Evolutionary conservation across 2,113 vertebrate species (phyloP).

Genomic region (Petrocephalus zakoni): DNA sequence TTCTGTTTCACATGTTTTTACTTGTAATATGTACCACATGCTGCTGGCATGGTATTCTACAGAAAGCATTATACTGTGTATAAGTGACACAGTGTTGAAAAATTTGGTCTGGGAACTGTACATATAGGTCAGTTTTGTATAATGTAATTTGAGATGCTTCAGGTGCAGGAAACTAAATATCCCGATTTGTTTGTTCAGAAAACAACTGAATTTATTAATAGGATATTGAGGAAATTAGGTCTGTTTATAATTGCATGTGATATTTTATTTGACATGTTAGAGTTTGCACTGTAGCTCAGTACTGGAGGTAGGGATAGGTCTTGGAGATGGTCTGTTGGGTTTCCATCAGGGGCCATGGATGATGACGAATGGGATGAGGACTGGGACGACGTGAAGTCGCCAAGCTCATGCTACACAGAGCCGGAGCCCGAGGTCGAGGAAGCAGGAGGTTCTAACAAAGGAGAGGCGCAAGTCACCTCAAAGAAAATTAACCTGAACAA

Average conservation of each 20-base stretch:
- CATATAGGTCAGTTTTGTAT: not conserved
- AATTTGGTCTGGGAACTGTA: not conserved
- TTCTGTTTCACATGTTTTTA: not conserved
- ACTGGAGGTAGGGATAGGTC: not conserved
- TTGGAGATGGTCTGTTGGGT: not conserved
- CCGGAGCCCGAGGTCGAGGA: slow-evolving; percentile 74
- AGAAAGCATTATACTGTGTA: not conserved
- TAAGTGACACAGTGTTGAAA: not conserved
- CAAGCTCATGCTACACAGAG: slow-evolving; percentile 58
- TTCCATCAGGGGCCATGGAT: slow-evolving; percentile 67
- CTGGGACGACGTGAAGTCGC: slow-evolving; percentile 88
- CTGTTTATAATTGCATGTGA: not conserved
- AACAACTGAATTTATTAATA: not conserved
- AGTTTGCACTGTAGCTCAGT: not conserved
- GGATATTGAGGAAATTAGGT: not conserved
- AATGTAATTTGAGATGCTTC: not conserved
- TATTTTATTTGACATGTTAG: not conserved
- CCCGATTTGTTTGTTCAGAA: not conserved
- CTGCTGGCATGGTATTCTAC: not conserved
- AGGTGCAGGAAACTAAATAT: not conserved
- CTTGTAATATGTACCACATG: not conserved
- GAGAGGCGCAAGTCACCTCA: slow-evolving; percentile 67
- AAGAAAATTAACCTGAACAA: slow-evolving; percentile 97
- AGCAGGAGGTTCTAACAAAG: slow-evolving; percentile 65
- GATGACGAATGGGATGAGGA: slow-evolving; percentile 97